Conservation (phyloP, 2,888 invertebrate species). For the Torymus aiolomorphi region DNA sequence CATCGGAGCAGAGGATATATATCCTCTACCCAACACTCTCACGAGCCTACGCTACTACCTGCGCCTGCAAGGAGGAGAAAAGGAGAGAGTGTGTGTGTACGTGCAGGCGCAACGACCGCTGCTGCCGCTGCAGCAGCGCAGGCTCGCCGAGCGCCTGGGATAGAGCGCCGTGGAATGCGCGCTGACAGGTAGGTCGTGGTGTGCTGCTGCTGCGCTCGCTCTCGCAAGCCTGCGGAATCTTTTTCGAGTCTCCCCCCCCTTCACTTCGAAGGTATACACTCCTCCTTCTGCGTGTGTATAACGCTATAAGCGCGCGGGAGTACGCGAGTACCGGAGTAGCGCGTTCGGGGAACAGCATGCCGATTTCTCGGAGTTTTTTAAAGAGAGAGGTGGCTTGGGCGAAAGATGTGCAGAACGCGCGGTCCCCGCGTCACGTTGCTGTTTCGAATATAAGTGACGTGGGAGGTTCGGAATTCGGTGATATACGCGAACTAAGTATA, state of each 20-base stretch:
- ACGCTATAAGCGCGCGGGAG: not conserved
- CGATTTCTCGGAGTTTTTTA: slow-evolving; percentile 22
- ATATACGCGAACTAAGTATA: too few species aligned
- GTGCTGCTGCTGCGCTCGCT: too few species aligned
- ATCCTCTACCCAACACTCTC: too few species aligned
- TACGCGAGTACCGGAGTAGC: not conserved
- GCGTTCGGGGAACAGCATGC: not conserved
- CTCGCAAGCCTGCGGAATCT: slow-evolving; percentile 29
- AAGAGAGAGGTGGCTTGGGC: too few species aligned
- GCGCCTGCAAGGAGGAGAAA: slow-evolving; percentile 4
- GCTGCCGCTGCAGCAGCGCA: not conserved
- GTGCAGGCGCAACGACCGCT: slow-evolving; percentile 17
- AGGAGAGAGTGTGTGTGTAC: not conserved
- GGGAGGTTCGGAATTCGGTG: too few species aligned
- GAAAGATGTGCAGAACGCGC: too few species aligned
- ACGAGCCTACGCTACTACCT: too few species aligned
- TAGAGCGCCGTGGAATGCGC: slow-evolving; percentile 68
- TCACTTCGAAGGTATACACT: not conserved
- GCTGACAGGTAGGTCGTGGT: slow-evolving; percentile 69
- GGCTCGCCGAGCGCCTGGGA: slow-evolving; percentile 60
- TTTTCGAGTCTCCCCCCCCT: slow-evolving; percentile 18
- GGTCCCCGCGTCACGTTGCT: too few species aligned
- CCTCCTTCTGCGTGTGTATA: not conserved
- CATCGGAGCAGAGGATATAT: slow-evolving; percentile 13
- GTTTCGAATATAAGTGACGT: too few species aligned